A percentile compares a stretch with the other conserved stretches of the same genome.
These are phyloP conservation scores for Apamea sordens DNA, from an alignment of 2,888 invertebrate species.

Conservation along the genomic window DNA sequence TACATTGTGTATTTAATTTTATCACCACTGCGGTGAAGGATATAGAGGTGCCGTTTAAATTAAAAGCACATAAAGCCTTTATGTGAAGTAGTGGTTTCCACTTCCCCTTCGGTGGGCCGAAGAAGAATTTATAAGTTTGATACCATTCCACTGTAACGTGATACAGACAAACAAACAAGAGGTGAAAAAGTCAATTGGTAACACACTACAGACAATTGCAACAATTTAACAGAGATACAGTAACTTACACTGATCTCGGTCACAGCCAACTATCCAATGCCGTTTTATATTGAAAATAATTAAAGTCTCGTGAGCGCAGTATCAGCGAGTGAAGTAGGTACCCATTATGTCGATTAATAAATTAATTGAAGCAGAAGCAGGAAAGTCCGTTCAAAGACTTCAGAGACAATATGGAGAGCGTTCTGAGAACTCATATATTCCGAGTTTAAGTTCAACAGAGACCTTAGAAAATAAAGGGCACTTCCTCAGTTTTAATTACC, in stretches of 20 bases:
- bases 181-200: slow-evolving; percentile 53
- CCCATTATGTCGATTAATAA: slow-evolving; percentile 42
- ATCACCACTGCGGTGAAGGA: background rate
- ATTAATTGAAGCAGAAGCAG: slow-evolving; percentile 30
- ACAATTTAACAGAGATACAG: slow-evolving; percentile 42
- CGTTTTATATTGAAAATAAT: slow-evolving; percentile 47
- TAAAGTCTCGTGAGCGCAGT: slow-evolving; percentile 40
- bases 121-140: background rate
- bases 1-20: background rate
- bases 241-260: slow-evolving; percentile 24
- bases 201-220: slow-evolving; percentile 39
- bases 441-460: slow-evolving; percentile 25
- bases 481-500: slow-evolving; percentile 48
- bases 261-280: slow-evolving; percentile 16
- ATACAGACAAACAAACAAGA: slow-evolving; percentile 37
- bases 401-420: slow-evolving; percentile 43
- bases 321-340: slow-evolving; percentile 3
- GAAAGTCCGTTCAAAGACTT: slow-evolving; percentile 36
- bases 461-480: slow-evolving; percentile 37
- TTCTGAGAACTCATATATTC: slow-evolving; percentile 37
- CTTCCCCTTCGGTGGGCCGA: background rate
- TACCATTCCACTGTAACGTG: background rate
- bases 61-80: background rate
- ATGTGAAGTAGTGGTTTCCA: background rate
- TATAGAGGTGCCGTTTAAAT: background rate